Conservation (phyloP, 2,797 vertebrate species). For the Coendou prehensilis region DNA sequence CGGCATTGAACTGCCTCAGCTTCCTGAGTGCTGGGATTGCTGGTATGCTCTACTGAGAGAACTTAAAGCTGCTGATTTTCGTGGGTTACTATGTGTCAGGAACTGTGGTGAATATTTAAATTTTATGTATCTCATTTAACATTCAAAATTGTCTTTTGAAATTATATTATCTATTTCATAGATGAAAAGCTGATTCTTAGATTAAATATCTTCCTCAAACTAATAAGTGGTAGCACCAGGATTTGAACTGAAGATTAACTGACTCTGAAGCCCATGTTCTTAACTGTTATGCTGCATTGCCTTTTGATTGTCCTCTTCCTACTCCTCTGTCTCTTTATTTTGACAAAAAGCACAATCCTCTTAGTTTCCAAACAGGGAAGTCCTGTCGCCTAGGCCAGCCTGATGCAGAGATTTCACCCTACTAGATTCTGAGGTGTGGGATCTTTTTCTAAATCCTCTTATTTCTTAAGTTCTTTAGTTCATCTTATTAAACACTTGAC, state of each 20-base stretch:
- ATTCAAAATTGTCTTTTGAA: constrained; percentile 31
- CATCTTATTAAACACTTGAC: constrained; percentile 9
- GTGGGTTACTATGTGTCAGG: not conserved
- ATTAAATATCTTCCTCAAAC: constrained; percentile 6
- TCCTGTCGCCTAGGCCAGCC: not conserved
- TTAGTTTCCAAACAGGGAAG: not conserved
- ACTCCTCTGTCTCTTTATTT: not conserved
- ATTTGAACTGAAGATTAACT: constrained; percentile 7
- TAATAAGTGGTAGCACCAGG: not conserved
- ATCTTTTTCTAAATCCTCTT: not conserved
- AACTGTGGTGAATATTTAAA: constrained; percentile 19
- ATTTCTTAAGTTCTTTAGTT: constrained; percentile 3
- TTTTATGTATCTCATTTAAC: not conserved
- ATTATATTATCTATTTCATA: constrained; percentile 50
- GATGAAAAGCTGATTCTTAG: constrained; percentile 40
- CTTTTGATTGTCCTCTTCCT: not conserved
- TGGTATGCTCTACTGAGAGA: not conserved
- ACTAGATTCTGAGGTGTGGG: not conserved
- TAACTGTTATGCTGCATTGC: not conserved
- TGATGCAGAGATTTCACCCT: not conserved
- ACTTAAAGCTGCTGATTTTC: constrained; percentile 48
- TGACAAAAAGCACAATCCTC: not conserved
- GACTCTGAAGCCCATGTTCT: not conserved
- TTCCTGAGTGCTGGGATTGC: not conserved
- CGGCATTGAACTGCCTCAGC: not conserved